A percentile compares a stretch with the other conserved stretches of the same genome.
Conservation (phyloP, 1,140 invertebrate genomes). For the Euura saliciscinereae region DNA sequence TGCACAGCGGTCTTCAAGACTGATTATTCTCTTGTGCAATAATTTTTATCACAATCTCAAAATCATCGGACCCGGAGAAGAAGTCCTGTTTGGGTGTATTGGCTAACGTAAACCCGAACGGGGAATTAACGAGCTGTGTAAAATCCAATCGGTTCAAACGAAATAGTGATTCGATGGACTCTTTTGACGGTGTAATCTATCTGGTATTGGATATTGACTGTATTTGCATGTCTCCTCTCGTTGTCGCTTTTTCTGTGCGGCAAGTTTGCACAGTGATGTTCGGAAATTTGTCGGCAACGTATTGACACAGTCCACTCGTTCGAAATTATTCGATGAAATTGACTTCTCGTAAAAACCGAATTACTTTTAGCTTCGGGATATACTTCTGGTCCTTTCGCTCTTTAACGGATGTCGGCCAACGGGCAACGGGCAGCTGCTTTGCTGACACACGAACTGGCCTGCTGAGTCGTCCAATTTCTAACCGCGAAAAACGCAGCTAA, state of each 20-base stretch:
- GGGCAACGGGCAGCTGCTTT: too few relatives aligned
- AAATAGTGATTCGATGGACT: neutral
- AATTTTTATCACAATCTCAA: too few relatives aligned
- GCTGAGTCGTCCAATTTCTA: too few relatives aligned
- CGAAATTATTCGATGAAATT: neutral
- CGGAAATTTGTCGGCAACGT: neutral
- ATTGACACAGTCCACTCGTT: neutral
- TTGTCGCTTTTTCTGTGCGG: neutral
- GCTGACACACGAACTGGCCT: too few relatives aligned
- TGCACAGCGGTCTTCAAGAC: neutral
- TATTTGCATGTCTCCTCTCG: neutral
- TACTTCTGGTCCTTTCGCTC: too few relatives aligned
- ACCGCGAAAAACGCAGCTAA: too few relatives aligned
- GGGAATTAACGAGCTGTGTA: too few relatives aligned
- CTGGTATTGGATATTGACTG: neutral
- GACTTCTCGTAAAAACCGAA: neutral
- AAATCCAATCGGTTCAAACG: neutral
- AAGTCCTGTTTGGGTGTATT: neutral
- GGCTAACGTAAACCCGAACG: too few relatives aligned
- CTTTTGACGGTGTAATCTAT: neutral
- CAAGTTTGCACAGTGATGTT: neutral
- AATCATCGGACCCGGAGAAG: too few relatives aligned
- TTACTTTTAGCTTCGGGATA: neutral
- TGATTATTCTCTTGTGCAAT: neutral
- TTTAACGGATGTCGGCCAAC: too few relatives aligned